Evolutionary conservation across 2,113 vertebrate genomes (phyloP), one percentile per base, ranked within the genome.

Genomic region (Fulmarus glacialis): DNA sequence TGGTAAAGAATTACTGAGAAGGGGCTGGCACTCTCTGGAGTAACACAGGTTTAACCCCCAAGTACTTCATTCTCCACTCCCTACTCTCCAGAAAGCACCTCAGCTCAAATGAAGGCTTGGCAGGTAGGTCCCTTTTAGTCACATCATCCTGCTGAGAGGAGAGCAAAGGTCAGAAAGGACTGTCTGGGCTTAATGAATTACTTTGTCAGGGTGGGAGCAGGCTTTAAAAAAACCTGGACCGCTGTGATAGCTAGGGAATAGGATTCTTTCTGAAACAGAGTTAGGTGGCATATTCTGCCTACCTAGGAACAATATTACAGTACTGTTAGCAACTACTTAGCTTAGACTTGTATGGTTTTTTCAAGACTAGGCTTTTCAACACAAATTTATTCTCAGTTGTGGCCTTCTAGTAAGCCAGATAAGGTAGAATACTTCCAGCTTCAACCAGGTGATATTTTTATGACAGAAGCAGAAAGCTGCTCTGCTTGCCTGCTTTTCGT

Each of bases 121-220:
- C 81, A 85, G 29, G 18, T 30, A 22, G 36, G 32, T 47, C 45
- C 29, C 42, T 78, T 60, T 55, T 23, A n/a, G n/a, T 29, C 47
- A 23, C 47, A 77, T 62, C 34, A 67, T 58, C 53, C 50, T 15
- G 53, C 53, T 73, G 67, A 70, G 48, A 34, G 68, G 18, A 82
- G 93, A 89, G 62, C 77, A 70, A 97, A 97, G 96, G 94, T 96
- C 87, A 81, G 62, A 70, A 40, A 82, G 40, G 67, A 55, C 89
- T 85, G 66, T 82, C 78, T 70, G 9, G 0, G 96, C 71, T 97
- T 97, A 97, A 97, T 95, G 73, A 94, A 68, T 96, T 93, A 97
- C 95, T 94, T 82, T 16, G 80, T 59, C 21, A 52, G 68, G 32
- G 77, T 63, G 43, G 53, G 66, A 87, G 20, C 62, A 59, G 71